Evolutionary conservation across 2,797 vertebrate genomes (phyloP).

Genomic region (Clarias platycephalus): DNA sequence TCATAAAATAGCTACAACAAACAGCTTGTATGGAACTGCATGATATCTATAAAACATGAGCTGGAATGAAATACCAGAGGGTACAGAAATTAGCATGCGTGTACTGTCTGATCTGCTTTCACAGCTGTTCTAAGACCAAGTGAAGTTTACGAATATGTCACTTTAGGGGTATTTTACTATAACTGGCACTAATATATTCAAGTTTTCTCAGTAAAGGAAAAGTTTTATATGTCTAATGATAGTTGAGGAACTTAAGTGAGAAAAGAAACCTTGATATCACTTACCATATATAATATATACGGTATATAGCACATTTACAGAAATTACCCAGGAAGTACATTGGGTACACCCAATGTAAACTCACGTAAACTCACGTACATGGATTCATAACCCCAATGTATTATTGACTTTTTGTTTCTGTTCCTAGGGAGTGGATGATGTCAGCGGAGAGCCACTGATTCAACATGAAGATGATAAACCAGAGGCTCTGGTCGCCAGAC

Average conservation of each 20-base stretch:
- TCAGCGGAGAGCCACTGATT: slow-evolving; percentile 86
- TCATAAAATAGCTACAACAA: background rate
- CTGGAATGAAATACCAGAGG: background rate
- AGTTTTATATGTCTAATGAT: too few relatives aligned
- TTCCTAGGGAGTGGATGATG: slow-evolving; percentile 84
- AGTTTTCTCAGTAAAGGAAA: background rate
- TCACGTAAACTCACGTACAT: too few relatives aligned
- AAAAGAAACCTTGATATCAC: background rate
- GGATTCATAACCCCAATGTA: background rate
- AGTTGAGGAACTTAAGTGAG: too few relatives aligned
- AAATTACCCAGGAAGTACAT: too few relatives aligned
- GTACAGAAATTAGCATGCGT: background rate
- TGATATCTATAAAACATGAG: background rate
- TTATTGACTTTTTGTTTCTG: slow-evolving; percentile 38
- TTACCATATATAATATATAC: background rate
- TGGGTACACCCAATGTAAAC: too few relatives aligned
- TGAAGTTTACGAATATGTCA: background rate
- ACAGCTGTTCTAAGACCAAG: background rate
- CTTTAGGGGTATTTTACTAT: background rate
- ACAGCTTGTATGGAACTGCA: background rate
- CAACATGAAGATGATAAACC: slow-evolving; percentile 90
- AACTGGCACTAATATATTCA: background rate
- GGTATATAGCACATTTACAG: too few relatives aligned
- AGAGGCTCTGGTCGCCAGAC: slow-evolving; percentile 82
- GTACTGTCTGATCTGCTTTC: background rate